Evolutionary conservation across 1,140 invertebrate genomes (phyloP).

Genomic region (Zeugodacus cucurbitae): DNA sequence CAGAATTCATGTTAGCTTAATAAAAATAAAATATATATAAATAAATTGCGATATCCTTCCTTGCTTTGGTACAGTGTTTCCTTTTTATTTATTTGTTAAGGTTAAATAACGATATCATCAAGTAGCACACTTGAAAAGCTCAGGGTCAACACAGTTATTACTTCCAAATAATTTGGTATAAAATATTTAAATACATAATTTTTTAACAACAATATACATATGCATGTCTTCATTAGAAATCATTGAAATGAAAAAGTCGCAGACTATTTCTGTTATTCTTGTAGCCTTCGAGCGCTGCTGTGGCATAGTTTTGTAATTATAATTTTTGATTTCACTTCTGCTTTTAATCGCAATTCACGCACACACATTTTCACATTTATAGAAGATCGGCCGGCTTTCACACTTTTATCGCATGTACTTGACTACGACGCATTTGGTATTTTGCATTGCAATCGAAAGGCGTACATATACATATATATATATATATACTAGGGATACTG

Average conservation of each 20-base stretch:
- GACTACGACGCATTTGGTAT: neutral
- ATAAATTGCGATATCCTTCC: too few species aligned
- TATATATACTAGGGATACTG: neutral
- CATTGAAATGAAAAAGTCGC: neutral
- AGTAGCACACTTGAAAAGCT: too few species aligned
- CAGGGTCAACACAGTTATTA: too few species aligned
- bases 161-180: too few species aligned
- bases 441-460: neutral
- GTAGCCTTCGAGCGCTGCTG: neutral
- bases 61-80: too few species aligned
- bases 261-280: neutral
- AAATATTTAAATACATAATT: too few species aligned
- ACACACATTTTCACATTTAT: neutral
- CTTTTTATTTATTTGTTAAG: too few species aligned
- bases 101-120: too few species aligned
- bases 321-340: neutral
- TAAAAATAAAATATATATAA: too few species aligned
- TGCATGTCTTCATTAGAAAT: too few species aligned
- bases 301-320: constrained; percentile 21
- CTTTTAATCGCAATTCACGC: neutral
- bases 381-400: neutral
- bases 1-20: too few species aligned
- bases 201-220: too few species aligned
- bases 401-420: constrained; percentile 8
- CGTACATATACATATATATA: neutral